Evolutionary conservation across 2,888 invertebrate genomes (phyloP).

Genomic region (Rhorus exstirpatorius): DNA sequence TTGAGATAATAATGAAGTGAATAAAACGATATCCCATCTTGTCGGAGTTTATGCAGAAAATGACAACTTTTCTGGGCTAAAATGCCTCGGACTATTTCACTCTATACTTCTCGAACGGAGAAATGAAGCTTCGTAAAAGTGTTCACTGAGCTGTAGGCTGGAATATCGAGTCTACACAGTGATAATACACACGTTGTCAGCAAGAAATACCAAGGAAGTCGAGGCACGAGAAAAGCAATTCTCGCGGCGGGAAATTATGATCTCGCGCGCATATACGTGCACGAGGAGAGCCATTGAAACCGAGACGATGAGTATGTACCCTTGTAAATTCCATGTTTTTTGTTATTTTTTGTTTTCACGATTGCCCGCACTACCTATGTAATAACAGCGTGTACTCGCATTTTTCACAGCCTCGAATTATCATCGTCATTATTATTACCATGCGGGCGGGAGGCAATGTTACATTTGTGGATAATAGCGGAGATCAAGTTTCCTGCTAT

Average conservation of each 20-base stretch:
- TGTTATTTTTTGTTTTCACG: constrained; percentile 32
- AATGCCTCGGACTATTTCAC: no score
- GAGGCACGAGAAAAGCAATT: constrained; percentile 60
- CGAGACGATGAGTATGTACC: not conserved
- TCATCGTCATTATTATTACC: constrained; percentile 12
- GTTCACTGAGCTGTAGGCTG: constrained; percentile 30
- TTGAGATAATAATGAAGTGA: no score
- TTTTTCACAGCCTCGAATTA: constrained; percentile 37
- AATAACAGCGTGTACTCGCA: constrained; percentile 46
- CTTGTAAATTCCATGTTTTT: constrained; percentile 20
- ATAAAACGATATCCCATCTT: no score
- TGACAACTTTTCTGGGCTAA: no score
- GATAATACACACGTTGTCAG: constrained; percentile 23
- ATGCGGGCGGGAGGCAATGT: constrained; percentile 2
- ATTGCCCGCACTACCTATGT: constrained; percentile 47
- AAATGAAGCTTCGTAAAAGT: constrained; percentile 47
- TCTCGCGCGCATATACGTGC: constrained; percentile 51
- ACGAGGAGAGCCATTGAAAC: constrained; percentile 42
- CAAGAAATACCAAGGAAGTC: constrained; percentile 65
- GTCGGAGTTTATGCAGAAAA: no score
- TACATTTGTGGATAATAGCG: constrained; percentile 23
- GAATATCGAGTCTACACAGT: no score
- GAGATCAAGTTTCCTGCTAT: constrained; percentile 45
- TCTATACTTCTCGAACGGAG: constrained; percentile 40
- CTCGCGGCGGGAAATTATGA: constrained; percentile 36